Evolutionary conservation across 2,797 vertebrate species (phyloP).

Genomic region (Pogonophryne albipinna): DNA sequence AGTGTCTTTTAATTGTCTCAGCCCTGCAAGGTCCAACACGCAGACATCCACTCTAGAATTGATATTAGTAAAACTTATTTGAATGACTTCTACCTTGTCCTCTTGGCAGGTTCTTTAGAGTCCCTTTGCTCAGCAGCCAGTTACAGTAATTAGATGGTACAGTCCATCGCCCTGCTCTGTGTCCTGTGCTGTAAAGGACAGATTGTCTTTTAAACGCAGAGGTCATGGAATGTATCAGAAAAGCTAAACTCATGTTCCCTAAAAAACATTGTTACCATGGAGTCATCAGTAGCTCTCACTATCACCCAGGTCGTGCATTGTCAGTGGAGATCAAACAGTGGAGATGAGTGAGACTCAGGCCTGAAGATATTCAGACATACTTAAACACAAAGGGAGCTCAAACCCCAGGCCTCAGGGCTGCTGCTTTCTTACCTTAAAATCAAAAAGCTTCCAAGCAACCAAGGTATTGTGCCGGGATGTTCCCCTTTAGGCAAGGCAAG

Average conservation of each 20-base stretch:
- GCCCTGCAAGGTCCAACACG: not conserved
- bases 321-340: slow-evolving; percentile 29
- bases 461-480: slow-evolving; percentile 32
- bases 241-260: not conserved
- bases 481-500: not conserved
- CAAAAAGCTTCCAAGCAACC: slow-evolving; percentile 36
- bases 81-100: too few species aligned
- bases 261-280: slow-evolving; percentile 11
- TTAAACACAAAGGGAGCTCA: slow-evolving; percentile 52
- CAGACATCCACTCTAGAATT: not conserved
- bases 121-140: not conserved
- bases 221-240: slow-evolving; percentile 10
- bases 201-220: not conserved
- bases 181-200: slow-evolving; percentile 9
- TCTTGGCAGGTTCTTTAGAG: not conserved
- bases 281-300: slow-evolving; percentile 35
- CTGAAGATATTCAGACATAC: slow-evolving; percentile 42
- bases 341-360: slow-evolving; percentile 29
- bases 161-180: not conserved
- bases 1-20: not conserved
- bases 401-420: slow-evolving; percentile 20
- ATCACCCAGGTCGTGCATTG: slow-evolving; percentile 22
- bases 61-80: too few species aligned
- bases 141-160: not conserved
- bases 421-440: slow-evolving; percentile 39